phyloP scores from a whole-genome alignment of 2,888 invertebrate genomes.

The Melinopterus prodromus region DNA sequence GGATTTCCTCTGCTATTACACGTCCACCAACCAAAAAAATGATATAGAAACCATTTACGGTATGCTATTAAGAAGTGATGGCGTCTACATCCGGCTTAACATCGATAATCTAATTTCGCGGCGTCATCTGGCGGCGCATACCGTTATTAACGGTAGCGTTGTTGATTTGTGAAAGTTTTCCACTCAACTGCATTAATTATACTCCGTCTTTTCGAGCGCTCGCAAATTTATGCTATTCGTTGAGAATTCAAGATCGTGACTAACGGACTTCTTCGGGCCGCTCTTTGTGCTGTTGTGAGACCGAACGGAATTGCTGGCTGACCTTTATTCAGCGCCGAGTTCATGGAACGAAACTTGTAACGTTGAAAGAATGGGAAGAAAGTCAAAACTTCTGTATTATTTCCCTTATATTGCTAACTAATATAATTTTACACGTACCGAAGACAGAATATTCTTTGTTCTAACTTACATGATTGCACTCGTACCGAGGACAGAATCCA shows the following conservation, averaged over 20 bases:
- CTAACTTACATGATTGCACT: no score
- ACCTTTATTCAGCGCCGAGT: neutral
- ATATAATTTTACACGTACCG: no score
- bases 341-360: neutral
- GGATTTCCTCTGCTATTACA: neutral
- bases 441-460: no score
- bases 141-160: conserved; percentile 4
- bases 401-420: no score
- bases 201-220: neutral
- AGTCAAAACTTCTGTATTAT: neutral
- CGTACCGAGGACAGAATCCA: no score
- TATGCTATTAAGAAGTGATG: neutral
- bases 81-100: neutral
- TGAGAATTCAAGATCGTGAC: neutral
- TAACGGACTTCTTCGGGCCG: neutral
- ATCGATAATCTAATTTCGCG: neutral
- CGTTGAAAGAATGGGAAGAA: no score
- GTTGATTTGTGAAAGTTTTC: neutral
- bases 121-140: neutral
- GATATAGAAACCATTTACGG: neutral
- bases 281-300: neutral
- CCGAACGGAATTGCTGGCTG: neutral
- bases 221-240: neutral
- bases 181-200: neutral
- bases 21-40: neutral